Conservation (phyloP, 2,113 vertebrate genomes). For the Poecilia latipinna region DNA sequence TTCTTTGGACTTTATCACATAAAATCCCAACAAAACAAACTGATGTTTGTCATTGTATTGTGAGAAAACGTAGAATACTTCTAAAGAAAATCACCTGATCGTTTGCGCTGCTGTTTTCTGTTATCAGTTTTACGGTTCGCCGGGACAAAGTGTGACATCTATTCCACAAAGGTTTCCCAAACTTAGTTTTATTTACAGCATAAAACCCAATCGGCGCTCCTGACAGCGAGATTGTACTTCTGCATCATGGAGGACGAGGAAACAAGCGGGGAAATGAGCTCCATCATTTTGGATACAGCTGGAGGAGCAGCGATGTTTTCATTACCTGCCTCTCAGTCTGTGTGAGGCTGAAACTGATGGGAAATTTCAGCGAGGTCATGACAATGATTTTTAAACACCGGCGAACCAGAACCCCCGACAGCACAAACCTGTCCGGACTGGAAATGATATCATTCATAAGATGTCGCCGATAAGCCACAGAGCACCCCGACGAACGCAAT, state of each 20-base stretch:
- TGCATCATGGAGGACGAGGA: conserved; percentile 38
- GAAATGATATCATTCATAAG: conserved; percentile 1
- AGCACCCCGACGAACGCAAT: not conserved
- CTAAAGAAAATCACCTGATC: too few species aligned
- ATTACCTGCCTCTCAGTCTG: conserved; percentile 38
- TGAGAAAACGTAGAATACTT: not conserved
- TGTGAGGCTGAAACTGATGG: conserved; percentile 31
- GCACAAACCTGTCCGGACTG: conserved; percentile 9
- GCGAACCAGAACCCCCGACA: not conserved
- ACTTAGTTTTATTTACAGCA: not conserved
- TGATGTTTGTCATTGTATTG: not conserved
- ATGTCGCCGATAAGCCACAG: conserved; percentile 10
- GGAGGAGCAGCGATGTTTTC: conserved; percentile 56
- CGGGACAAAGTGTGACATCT: not conserved
- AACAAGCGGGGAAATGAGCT: conserved; percentile 36
- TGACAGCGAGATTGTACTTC: conserved; percentile 5
- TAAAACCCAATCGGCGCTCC: conserved; percentile 10
- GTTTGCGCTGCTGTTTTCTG: not conserved
- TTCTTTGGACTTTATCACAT: not conserved
- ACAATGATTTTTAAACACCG: conserved; percentile 25
- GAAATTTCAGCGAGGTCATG: conserved; percentile 23
- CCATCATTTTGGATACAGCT: conserved; percentile 58
- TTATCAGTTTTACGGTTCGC: not conserved
- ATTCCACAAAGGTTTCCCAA: not conserved
- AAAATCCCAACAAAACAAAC: not conserved